Percentiles rank a stretch among this genome's conserved stretches.
These are phyloP conservation scores for Climacteris rufus DNA, from an alignment of 2,113 vertebrate species.

Conservation along the genomic window DNA sequence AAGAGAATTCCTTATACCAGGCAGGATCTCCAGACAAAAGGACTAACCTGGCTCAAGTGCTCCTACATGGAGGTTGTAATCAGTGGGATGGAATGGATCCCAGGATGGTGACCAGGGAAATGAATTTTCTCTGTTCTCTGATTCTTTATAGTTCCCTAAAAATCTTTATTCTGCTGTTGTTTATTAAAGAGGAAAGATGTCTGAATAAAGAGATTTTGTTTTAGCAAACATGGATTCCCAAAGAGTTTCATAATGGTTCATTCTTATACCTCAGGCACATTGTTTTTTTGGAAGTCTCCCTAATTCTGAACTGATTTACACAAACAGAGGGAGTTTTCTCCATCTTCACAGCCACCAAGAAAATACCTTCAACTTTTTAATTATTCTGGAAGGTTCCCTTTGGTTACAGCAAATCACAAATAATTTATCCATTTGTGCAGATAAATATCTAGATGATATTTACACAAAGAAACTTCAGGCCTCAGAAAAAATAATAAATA, in stretches of 20 bases:
- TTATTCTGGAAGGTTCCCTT: not conserved
- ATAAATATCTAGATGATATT: not conserved
- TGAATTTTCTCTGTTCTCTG: not conserved
- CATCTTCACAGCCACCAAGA: not conserved
- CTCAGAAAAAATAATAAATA: not conserved
- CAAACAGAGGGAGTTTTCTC: not conserved
- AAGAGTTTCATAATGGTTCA: not conserved
- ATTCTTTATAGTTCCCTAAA: not conserved
- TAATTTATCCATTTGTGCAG: not conserved
- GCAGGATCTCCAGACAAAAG: not conserved
- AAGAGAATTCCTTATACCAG: not conserved
- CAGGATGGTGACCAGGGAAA: not conserved
- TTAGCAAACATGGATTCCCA: not conserved
- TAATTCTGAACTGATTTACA: not conserved
- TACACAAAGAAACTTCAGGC: not conserved
- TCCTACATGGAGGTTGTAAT: not conserved
- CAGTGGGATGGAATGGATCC: too few relatives aligned
- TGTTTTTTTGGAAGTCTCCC: not conserved
- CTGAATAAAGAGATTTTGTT: not conserved
- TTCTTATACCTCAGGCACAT: not conserved
- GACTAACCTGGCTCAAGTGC: accelerated
- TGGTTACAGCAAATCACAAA: not conserved
- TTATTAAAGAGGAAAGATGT: not conserved
- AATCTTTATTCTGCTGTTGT: not conserved
- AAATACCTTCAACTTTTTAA: not conserved